Base-by-base conservation (phyloP, 2,888 invertebrate species). In the Eretmocerus hayati region DNA sequence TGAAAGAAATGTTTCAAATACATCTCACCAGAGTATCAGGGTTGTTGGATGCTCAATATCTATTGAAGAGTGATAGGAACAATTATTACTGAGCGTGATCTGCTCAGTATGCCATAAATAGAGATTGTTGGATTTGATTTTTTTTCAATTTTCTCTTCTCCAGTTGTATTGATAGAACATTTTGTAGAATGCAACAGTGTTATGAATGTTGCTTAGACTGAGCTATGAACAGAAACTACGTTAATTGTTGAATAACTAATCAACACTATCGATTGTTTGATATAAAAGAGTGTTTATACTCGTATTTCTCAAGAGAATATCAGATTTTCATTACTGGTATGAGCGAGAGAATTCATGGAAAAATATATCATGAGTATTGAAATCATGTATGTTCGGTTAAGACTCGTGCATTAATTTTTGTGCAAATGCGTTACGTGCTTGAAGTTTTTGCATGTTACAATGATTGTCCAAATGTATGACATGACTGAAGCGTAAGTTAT, bases 381-480 rank as follows among this genome's bases (percentile, higher is more conserved):
- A 45, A 52, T 31, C n/a, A n/a, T n/a, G n/a, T n/a, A n/a, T n/a
- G n/a, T n/a, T n/a, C n/a, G n/a, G n/a, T n/a, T n/a, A n/a, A n/a
- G n/a, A n/a, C n/a, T n/a, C n/a, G n/a, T n/a, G n/a, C n/a, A n/a
- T n/a, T n/a, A n/a, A n/a, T n/a, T n/a, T n/a, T n/a, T n/a, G n/a
- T n/a, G n/a, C n/a, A n/a, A n/a, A n/a, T 37, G 20, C 32, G 13
- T 35, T 32, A 9, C 16, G 13, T 8, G 13, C 44, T 43, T 36
- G 39, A 41, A 37, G 42, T 48, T 49, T 53, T 41, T 41, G 39
- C 37, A 42, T 44, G 35, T 42, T 47, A 26, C 38, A 49, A 45
- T 42, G 18, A 52, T 36, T 53, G 53, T 53, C 53, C 53, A 53
- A 53, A 38, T 53, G 50, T 53, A 52, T 46, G 47, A 53, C 50